These are phyloP conservation scores for Amblyraja radiata DNA, from an alignment of 2,797 vertebrate genomes.

Conservation along the genomic window DNA sequence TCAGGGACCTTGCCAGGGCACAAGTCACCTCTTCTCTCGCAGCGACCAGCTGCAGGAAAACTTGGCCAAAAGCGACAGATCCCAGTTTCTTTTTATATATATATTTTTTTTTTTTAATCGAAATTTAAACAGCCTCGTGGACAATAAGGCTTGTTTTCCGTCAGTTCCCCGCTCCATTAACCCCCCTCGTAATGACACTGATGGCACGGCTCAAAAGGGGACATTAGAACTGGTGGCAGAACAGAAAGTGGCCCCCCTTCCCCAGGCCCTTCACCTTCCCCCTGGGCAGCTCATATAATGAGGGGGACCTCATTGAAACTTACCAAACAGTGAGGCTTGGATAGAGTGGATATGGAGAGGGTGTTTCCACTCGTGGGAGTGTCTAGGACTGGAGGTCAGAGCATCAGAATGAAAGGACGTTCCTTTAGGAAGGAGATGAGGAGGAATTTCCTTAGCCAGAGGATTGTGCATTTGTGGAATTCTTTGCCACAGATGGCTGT, in stretches of 20 bases:
- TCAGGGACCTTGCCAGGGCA: conserved; percentile 31
- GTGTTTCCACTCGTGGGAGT: too few species aligned
- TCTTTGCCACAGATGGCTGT: too few species aligned
- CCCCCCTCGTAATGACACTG: not conserved
- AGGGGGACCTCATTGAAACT: too few species aligned
- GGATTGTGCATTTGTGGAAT: too few species aligned
- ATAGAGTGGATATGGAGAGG: too few species aligned
- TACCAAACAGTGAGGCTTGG: too few species aligned
- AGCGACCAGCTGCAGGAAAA: conserved; percentile 11
- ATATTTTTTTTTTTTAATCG: too few species aligned
- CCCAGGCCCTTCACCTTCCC: not conserved
- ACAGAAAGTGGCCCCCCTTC: not conserved
- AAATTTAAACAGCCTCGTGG: not conserved
- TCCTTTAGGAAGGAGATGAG: too few species aligned
- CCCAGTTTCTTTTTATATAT: not conserved
- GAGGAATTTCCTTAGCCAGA: too few species aligned
- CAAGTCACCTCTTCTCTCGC: conserved; percentile 9
- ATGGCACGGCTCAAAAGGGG: too few species aligned
- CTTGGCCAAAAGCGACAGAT: not conserved
- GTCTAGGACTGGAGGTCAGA: too few species aligned
- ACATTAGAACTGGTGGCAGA: not conserved
- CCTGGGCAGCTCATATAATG: not conserved
- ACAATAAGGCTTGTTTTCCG: not conserved
- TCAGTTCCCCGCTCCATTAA: not conserved
- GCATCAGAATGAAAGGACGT: too few species aligned